phyloP scores from a whole-genome alignment of 2,888 invertebrate genomes.

The Neocrepidodera transversa region DNA sequence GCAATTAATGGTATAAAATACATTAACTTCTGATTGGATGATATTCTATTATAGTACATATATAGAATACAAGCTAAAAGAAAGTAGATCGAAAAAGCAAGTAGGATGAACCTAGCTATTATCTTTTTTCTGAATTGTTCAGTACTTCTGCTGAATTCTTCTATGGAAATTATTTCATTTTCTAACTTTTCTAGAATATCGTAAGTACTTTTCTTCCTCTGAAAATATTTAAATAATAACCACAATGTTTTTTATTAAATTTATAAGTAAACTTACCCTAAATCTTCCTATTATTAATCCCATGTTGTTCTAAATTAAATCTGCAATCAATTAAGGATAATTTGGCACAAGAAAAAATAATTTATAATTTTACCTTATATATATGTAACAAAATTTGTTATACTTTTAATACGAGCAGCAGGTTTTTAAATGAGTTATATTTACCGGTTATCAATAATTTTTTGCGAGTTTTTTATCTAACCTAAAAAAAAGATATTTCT shows the following conservation, averaged over 20 bases:
- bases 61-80: conserved; percentile 79
- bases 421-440: background rate
- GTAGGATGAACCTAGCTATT: conserved; percentile 74
- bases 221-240: conserved; percentile 22
- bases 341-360: no score
- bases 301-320: conserved; percentile 62
- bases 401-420: background rate
- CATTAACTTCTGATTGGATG: conserved; percentile 75
- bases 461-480: background rate
- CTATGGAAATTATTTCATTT: conserved; percentile 80
- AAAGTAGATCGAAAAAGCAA: conserved; percentile 70
- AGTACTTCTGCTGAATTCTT: conserved; percentile 80
- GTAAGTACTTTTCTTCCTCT: conserved; percentile 67
- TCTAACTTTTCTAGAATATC: conserved; percentile 75
- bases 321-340: no score
- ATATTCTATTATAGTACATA: conserved; percentile 80
- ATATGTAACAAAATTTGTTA: no score
- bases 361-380: no score
- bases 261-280: conserved; percentile 64
- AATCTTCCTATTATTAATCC: conserved; percentile 73
- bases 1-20: conserved; percentile 81
- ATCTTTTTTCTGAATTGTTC: conserved; percentile 83
- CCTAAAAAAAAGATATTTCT: no score
- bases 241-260: background rate
- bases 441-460: background rate